Evolutionary conservation across 2,888 invertebrate species (phyloP).

Genomic region (Drosophila cognata): DNA sequence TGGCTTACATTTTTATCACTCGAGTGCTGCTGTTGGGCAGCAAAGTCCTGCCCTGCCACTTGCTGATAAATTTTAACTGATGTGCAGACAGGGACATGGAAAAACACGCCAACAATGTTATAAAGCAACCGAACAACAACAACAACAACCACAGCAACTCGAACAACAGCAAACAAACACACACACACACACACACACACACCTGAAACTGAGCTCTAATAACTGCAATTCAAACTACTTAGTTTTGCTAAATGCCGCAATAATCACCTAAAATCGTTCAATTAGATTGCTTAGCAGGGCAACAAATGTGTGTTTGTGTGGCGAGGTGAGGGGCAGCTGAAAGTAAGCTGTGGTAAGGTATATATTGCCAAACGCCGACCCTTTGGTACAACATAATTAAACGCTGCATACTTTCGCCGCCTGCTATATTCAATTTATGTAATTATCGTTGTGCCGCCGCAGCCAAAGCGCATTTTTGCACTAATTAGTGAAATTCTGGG

Average conservation of each 20-base stretch:
- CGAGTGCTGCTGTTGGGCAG: conserved; percentile 34
- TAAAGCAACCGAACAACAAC: conserved; percentile 53
- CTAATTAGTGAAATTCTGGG: conserved; percentile 73
- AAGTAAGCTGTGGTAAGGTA: not conserved
- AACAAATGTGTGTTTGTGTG: not conserved
- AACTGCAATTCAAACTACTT: conserved; percentile 29
- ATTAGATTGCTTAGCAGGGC: conserved; percentile 28
- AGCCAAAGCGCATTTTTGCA: conserved; percentile 57
- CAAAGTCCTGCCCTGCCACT: conserved; percentile 18
- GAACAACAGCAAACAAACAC: conserved; percentile 5
- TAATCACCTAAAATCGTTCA: conserved; percentile 34
- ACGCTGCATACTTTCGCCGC: conserved; percentile 64
- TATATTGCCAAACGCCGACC: not conserved
- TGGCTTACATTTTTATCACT: conserved; percentile 80
- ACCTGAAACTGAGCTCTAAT: not conserved
- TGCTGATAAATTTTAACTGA: conserved; percentile 8
- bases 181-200: conserved; percentile 8
- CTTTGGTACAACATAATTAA: conserved; percentile 54
- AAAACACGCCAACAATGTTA: conserved; percentile 71
- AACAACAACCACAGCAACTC: conserved; percentile 4
- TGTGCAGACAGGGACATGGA: conserved; percentile 27
- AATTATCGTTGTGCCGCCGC: conserved; percentile 52
- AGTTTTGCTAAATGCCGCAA: conserved; percentile 28
- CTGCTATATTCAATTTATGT: conserved; percentile 59
- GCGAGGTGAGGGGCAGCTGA: not conserved